Conservation (phyloP, 2,888 invertebrate genomes). For the Masnerella sp. region DNA sequence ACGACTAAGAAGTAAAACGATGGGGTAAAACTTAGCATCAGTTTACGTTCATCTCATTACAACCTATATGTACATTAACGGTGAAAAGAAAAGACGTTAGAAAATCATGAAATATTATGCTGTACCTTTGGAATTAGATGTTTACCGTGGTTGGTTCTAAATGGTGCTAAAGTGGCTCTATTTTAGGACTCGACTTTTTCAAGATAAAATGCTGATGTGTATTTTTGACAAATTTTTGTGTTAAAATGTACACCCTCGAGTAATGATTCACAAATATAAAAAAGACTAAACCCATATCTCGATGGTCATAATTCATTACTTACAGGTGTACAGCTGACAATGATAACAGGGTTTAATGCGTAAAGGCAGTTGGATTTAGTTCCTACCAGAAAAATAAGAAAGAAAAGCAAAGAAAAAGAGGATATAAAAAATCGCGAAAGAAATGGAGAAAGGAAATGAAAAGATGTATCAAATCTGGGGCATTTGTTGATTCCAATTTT, state of each 20-base stretch:
- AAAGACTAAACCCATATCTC: no score
- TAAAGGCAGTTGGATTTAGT: constrained; percentile 70
- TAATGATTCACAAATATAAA: no score
- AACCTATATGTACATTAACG: constrained; percentile 2
- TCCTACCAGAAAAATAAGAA: constrained; percentile 65
- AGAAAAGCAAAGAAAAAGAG: constrained; percentile 12
- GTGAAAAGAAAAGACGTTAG: background rate
- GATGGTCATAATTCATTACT: no score
- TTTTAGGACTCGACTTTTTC: constrained; percentile 36
- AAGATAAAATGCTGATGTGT: constrained; percentile 3
- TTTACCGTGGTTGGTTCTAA: constrained; percentile 22
- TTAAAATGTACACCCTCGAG: no score
- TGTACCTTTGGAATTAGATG: constrained; percentile 7
- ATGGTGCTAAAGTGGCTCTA: constrained; percentile 24
- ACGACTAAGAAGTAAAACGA: constrained; percentile 1
- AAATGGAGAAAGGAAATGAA: background rate
- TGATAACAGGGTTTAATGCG: constrained; percentile 53
- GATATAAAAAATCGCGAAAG: background rate
- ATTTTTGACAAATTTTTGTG: constrained; percentile 18
- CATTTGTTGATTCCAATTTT: constrained; percentile 68
- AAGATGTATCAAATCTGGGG: constrained; percentile 54
- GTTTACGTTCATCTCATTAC: background rate
- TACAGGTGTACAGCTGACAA: constrained; percentile 35
- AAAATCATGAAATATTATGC: constrained; percentile 4
- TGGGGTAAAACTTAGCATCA: background rate